A percentile compares a stretch with the other conserved stretches of the same genome.
phyloP scores from a whole-genome alignment of 2,888 invertebrate genomes.

The Sinelater perroti region DNA sequence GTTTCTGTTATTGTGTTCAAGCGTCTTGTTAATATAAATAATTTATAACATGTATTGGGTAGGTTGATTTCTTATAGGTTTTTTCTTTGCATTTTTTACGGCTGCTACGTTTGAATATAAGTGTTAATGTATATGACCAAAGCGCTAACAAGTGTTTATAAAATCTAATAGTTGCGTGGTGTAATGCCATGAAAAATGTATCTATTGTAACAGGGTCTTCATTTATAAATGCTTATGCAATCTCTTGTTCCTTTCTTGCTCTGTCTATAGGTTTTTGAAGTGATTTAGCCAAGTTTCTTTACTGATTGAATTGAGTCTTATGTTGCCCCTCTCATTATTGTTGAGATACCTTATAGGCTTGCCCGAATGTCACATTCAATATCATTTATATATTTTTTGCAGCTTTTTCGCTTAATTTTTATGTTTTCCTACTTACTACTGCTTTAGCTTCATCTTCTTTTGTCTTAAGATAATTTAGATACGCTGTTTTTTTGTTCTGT shows the following conservation, averaged over 20 bases:
- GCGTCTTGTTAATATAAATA: neutral
- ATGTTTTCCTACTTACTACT: neutral
- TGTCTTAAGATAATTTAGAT: constrained; percentile 8
- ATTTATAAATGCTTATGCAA: neutral
- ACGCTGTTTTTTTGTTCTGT: neutral
- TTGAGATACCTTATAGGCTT: neutral
- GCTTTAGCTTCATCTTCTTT: neutral
- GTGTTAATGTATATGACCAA: neutral
- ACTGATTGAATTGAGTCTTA: neutral
- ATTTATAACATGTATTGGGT: constrained; percentile 2
- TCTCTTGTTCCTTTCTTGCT: neutral
- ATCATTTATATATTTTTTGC: constrained; percentile 1
- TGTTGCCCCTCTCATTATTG: neutral
- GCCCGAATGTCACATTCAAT: neutral
- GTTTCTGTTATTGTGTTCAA: constrained; percentile 6
- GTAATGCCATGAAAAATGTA: neutral
- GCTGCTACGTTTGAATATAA: neutral
- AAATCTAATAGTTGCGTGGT: neutral
- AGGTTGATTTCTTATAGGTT: neutral
- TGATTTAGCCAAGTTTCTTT: constrained; percentile 1
- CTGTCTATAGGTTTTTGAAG: constrained; percentile 2
- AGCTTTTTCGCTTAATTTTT: constrained; percentile 1
- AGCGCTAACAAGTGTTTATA: neutral
- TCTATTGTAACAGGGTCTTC: constrained; percentile 2
- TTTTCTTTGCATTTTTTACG: neutral